These are phyloP conservation scores for Machimus atricapillus DNA, from an alignment of 2,888 invertebrate genomes.

Conservation along the genomic window DNA sequence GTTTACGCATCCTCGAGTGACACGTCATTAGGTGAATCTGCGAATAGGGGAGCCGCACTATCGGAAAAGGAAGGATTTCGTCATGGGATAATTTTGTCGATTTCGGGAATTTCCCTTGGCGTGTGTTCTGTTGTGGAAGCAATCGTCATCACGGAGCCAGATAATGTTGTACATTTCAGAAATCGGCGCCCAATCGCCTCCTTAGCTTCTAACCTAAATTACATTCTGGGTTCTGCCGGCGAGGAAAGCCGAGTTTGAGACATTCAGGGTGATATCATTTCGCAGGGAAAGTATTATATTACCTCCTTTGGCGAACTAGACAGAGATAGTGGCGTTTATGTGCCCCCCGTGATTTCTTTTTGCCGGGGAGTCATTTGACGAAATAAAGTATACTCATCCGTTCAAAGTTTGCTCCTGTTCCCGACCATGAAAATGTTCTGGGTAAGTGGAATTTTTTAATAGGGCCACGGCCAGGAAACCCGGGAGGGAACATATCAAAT, in stretches of 20 bases:
- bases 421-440: not conserved
- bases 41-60: not conserved
- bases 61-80: not conserved
- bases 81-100: not conserved
- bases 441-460: not conserved
- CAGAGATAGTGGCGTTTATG: not conserved
- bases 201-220: not conserved
- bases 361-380: not conserved
- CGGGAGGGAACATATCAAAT: not conserved
- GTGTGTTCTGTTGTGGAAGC: not conserved
- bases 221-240: not conserved
- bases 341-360: not conserved
- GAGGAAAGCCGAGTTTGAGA: not conserved
- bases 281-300: not conserved
- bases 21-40: not conserved
- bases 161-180: not conserved
- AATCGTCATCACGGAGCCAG: constrained; percentile 21
- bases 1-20: not conserved
- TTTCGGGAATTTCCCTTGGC: not conserved
- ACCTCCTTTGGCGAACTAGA: not conserved
- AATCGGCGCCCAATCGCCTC: constrained; percentile 10
- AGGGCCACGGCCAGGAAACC: not conserved
- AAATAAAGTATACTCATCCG: not conserved
- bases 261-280: not conserved
- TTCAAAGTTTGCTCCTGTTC: not conserved